These are phyloP conservation scores for Bubalus kerabau DNA, from an alignment of 2,113 vertebrate genomes.

Conservation along the genomic window DNA sequence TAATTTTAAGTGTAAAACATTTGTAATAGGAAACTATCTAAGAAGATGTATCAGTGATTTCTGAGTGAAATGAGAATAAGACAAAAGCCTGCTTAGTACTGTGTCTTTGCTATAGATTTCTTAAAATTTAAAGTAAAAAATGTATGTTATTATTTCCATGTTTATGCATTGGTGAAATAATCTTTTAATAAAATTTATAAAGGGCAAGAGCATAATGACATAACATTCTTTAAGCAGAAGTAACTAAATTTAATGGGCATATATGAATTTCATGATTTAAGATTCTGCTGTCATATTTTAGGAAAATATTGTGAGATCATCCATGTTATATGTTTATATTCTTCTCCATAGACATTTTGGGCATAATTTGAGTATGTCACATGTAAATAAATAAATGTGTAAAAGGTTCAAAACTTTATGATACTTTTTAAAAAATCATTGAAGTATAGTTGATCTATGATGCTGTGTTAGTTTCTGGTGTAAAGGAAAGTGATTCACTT, in stretches of 20 bases:
- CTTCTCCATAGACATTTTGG: not conserved
- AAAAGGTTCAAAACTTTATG: not conserved
- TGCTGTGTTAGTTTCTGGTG: not conserved
- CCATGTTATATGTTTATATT: not conserved
- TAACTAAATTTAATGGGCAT: not conserved
- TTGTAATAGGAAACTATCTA: not conserved
- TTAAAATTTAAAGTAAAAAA: not conserved
- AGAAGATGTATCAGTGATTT: not conserved
- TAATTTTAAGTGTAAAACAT: not conserved
- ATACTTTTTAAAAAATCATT: not conserved
- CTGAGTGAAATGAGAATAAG: not conserved
- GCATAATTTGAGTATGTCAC: not conserved
- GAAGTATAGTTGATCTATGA: not conserved
- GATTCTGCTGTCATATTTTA: not conserved
- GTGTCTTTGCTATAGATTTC: not conserved
- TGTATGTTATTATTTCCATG: not conserved
- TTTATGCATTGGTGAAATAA: not conserved
- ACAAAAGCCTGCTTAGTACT: not conserved
- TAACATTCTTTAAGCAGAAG: not conserved
- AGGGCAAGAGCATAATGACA: not conserved
- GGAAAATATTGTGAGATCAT: not conserved
- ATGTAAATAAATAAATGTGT: not conserved
- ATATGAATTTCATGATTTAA: not conserved
- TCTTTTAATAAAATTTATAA: not conserved
- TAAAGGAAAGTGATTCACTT: not conserved